Conservation (phyloP, 2,113 vertebrate genomes). For the Polypterus bichir region DNA sequence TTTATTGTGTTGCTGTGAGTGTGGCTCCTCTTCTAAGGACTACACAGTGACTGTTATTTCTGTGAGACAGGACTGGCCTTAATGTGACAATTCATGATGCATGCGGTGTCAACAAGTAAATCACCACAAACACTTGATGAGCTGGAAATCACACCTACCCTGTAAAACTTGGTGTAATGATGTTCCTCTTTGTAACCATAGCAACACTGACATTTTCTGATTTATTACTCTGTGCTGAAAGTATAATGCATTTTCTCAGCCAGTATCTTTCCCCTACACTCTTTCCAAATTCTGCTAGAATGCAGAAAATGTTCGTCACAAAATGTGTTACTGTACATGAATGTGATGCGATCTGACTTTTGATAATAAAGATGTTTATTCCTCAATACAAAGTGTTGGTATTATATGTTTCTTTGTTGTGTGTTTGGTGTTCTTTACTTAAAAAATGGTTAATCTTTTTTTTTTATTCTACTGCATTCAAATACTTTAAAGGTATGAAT, state of each 20-base stretch:
- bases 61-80: slow-evolving; percentile 50
- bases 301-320: slow-evolving; percentile 19
- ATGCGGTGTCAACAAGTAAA: slow-evolving; percentile 55
- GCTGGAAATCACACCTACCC: slow-evolving; percentile 46
- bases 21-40: background rate
- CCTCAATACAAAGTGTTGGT: no score
- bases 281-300: slow-evolving; percentile 39
- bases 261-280: slow-evolving; percentile 37
- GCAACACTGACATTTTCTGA: slow-evolving; percentile 45
- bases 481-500: no score
- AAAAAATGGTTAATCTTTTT: no score
- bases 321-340: no score
- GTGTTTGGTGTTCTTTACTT: no score
- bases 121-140: slow-evolving; percentile 47
- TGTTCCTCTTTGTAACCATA: slow-evolving; percentile 59
- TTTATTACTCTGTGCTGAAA: slow-evolving; percentile 44
- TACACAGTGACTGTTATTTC: slow-evolving; percentile 27
- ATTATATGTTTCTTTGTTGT: no score
- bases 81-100: slow-evolving; percentile 45
- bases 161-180: slow-evolving; percentile 29
- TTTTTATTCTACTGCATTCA: no score
- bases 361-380: no score
- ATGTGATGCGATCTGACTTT: no score
- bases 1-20: no score
- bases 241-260: slow-evolving; percentile 36